These are phyloP conservation scores for Circaetus cinerascens DNA, from an alignment of 2,113 vertebrate species.

Conservation along the genomic window DNA sequence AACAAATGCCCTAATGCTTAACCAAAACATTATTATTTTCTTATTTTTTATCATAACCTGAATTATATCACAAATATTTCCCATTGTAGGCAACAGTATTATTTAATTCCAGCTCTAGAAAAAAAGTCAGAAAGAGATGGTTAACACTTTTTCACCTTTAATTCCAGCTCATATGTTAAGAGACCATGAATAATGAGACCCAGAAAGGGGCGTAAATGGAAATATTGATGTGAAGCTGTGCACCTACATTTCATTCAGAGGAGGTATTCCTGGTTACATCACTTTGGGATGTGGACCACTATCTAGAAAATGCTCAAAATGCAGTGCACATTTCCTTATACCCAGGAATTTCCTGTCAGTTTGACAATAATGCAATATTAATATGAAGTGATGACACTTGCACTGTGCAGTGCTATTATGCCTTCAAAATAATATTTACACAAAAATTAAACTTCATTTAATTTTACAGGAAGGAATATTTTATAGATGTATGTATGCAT, in stretches of 20 bases:
- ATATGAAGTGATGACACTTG: constrained; percentile 48
- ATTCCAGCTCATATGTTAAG: not conserved
- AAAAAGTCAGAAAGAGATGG: not conserved
- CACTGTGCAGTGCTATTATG: not conserved
- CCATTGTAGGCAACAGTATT: not conserved
- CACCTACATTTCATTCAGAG: not conserved
- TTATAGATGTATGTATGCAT: not conserved
- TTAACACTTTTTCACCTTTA: not conserved
- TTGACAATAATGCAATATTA: constrained; percentile 63
- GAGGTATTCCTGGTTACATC: not conserved
- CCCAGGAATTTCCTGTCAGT: constrained; percentile 49
- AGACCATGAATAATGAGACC: not conserved
- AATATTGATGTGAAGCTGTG: not conserved
- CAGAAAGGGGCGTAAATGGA: not conserved
- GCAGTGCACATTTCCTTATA: constrained; percentile 33
- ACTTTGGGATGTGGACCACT: not conserved
- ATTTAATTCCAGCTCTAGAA: not conserved
- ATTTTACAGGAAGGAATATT: constrained; percentile 38
- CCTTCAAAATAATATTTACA: constrained; percentile 65
- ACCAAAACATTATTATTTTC: not conserved
- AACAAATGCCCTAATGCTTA: not conserved
- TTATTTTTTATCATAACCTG: not conserved
- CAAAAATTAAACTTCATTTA: constrained; percentile 59
- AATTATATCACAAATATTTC: not conserved
- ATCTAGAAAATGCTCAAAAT: constrained; percentile 37